A percentile compares a stretch with the other conserved stretches of the same genome.
Conservation (phyloP, 2,113 vertebrate species). For the Laterallus jamaicensis region DNA sequence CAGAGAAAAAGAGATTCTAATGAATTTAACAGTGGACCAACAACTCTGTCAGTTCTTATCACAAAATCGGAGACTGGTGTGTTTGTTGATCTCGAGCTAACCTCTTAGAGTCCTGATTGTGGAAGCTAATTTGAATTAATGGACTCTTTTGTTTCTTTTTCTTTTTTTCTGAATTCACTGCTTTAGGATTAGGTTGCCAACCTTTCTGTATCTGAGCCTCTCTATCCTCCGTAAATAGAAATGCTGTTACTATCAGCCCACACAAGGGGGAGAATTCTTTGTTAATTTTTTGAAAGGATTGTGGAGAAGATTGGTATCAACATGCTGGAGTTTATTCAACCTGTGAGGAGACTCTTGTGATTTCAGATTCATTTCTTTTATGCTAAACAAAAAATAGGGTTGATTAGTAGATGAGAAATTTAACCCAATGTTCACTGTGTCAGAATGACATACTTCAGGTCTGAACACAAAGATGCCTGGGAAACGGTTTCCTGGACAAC, state of each 20-base stretch:
- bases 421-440: background rate
- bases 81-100: background rate
- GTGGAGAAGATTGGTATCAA: background rate
- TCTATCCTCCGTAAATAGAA: background rate
- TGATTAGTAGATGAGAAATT: background rate
- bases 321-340: background rate
- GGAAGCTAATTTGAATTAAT: background rate
- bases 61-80: background rate
- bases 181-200: background rate
- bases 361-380: background rate
- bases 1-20: background rate
- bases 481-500: slow-evolving; percentile 42
- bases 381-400: background rate
- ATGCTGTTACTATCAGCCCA: background rate
- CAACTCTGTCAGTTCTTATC: background rate
- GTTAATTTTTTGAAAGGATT: background rate
- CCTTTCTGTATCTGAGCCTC: background rate
- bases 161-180: background rate
- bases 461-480: slow-evolving; percentile 14
- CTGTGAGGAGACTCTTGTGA: background rate
- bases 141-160: background rate
- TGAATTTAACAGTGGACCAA: background rate
- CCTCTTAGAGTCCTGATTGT: background rate
- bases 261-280: background rate
- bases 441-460: background rate